Conservation (phyloP, 92 coral and sea anemone species). For the Scolanthus callimorphus region DNA sequence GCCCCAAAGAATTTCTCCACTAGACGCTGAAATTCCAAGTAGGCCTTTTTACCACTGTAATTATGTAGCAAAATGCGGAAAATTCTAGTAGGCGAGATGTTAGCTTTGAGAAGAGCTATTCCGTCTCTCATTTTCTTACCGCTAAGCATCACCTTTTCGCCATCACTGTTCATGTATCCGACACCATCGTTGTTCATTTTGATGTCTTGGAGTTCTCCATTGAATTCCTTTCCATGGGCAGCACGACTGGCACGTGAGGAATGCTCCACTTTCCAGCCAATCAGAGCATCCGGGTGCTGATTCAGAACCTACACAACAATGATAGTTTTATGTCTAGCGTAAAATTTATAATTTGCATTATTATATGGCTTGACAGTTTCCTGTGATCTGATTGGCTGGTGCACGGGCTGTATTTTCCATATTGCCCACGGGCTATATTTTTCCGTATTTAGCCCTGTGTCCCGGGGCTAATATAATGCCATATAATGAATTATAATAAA, state of each 20-base stretch:
- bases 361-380: too few relatives aligned
- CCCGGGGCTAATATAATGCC: too few relatives aligned
- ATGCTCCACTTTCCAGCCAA: constrained; percentile 63
- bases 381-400: too few relatives aligned
- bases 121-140: constrained; percentile 47
- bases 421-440: too few relatives aligned
- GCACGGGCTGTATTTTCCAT: too few relatives aligned
- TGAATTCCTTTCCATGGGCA: too few relatives aligned
- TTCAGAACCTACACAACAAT: too few relatives aligned
- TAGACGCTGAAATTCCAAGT: constrained; percentile 47
- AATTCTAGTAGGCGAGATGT: constrained; percentile 21
- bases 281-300: constrained; percentile 29
- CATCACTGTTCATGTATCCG: not conserved
- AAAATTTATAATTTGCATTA: too few relatives aligned
- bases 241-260: too few relatives aligned
- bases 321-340: too few relatives aligned
- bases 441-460: too few relatives aligned
- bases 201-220: not conserved
- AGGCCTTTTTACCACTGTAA: constrained; percentile 49
- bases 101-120: constrained; percentile 29
- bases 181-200: constrained; percentile 7
- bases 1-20: constrained; percentile 45
- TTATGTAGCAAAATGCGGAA: constrained; percentile 52
- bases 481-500: too few relatives aligned
- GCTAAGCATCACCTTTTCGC: constrained; percentile 7